These are phyloP conservation scores for Standfussiana lucernea DNA, from an alignment of 2,888 invertebrate genomes.

Conservation along the genomic window DNA sequence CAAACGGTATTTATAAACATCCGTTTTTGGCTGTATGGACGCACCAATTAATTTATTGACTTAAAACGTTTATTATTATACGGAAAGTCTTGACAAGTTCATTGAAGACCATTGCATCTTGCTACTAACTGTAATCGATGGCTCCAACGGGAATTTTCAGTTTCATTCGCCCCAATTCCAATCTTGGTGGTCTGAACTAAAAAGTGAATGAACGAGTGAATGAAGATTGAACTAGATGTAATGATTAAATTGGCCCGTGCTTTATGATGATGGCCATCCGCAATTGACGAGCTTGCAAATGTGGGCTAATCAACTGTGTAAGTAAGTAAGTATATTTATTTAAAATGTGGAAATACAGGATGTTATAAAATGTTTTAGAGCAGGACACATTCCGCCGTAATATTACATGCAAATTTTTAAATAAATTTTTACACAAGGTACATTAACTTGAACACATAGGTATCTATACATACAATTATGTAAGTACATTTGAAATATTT, in stretches of 20 bases:
- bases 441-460: too few relatives aligned
- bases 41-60: conserved; percentile 41
- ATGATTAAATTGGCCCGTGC: conserved; percentile 65
- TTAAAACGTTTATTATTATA: conserved; percentile 21
- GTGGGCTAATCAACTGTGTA: conserved; percentile 24
- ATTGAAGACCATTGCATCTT: conserved; percentile 23
- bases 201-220: conserved; percentile 40
- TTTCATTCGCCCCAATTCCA: conserved; percentile 18
- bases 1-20: conserved; percentile 6
- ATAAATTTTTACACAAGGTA: too few relatives aligned
- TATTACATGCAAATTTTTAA: too few relatives aligned
- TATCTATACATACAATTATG: too few relatives aligned
- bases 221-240: conserved; percentile 41
- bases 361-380: too few relatives aligned
- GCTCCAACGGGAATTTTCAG: conserved; percentile 17
- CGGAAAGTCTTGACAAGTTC: conserved; percentile 36
- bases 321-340: too few relatives aligned
- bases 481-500: too few relatives aligned
- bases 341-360: too few relatives aligned
- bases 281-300: conserved; percentile 36
- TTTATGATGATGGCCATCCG: conserved; percentile 59
- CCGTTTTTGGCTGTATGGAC: conserved; percentile 7
- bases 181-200: conserved; percentile 50
- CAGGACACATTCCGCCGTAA: too few relatives aligned
- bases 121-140: conserved; percentile 21